phyloP scores from a whole-genome alignment of 2,113 vertebrate genomes.

The Malurus alboscapulatus region DNA sequence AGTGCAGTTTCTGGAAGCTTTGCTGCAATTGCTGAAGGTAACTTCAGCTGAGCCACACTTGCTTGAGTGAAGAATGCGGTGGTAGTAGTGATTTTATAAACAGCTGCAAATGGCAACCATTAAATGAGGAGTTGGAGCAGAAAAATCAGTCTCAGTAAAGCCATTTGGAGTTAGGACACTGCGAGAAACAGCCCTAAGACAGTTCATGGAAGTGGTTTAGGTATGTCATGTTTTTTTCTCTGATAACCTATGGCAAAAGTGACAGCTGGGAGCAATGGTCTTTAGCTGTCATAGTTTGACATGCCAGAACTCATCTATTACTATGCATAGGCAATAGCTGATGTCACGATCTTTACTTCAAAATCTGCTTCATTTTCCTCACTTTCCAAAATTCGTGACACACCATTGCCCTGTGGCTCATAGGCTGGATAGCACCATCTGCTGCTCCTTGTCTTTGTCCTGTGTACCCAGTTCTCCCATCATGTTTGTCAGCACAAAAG shows the following conservation, averaged over 20 bases:
- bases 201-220: neutral
- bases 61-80: neutral
- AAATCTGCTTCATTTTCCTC: neutral
- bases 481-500: neutral
- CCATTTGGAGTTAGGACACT: neutral
- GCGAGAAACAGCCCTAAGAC: neutral
- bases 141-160: neutral
- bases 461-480: neutral
- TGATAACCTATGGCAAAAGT: neutral
- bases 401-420: neutral
- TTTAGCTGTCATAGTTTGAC: neutral
- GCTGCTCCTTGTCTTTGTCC: constrained; percentile 29
- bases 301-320: constrained; percentile 16
- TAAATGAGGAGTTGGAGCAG: neutral
- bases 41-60: neutral
- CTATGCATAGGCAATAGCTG: neutral
- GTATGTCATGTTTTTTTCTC: neutral
- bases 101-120: neutral
- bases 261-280: constrained; percentile 5
- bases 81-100: neutral
- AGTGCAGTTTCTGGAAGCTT: neutral
- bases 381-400: constrained; percentile 1
- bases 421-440: constrained; percentile 13
- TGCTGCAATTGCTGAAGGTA: neutral
- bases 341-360: constrained; percentile 1